phyloP scores from a whole-genome alignment of 1,140 invertebrate genomes.

The Drosophila truncata region DNA sequence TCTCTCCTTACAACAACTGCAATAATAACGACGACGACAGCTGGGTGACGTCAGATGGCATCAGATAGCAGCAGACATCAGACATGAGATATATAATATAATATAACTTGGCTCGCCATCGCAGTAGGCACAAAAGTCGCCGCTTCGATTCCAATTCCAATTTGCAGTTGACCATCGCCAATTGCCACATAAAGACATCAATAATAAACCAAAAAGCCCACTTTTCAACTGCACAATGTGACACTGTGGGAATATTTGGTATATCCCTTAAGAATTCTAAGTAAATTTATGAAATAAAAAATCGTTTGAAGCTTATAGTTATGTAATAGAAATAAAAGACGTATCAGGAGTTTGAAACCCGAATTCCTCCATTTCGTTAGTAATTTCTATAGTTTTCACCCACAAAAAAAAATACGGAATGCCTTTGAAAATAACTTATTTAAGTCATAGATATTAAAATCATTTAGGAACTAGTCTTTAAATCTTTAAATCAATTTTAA shows the following conservation, averaged over 20 bases:
- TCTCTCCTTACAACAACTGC: slow-evolving; percentile 57
- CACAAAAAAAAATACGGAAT: not conserved
- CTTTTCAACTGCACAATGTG: slow-evolving; percentile 21
- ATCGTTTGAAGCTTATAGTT: too few relatives aligned
- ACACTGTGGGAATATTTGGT: slow-evolving; percentile 9
- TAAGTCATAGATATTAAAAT: not conserved
- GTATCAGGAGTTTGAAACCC: too few relatives aligned
- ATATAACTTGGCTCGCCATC: not conserved
- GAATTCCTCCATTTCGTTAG: too few relatives aligned
- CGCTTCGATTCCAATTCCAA: slow-evolving; percentile 51
- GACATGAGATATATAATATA: not conserved
- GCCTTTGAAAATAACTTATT: not conserved
- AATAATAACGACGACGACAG: slow-evolving; percentile 32
- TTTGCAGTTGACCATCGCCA: slow-evolving; percentile 73
- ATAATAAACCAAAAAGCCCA: slow-evolving; percentile 57
- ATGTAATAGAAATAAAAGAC: too few relatives aligned
- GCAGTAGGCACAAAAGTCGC: slow-evolving; percentile 29
- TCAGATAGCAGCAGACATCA: not conserved
- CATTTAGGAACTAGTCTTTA: rapidly evolving
- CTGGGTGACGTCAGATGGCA: slow-evolving; percentile 68
- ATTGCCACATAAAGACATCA: slow-evolving; percentile 76
- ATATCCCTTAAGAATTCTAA: too few relatives aligned
- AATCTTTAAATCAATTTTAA: not conserved
- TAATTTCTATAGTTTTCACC: too few relatives aligned
- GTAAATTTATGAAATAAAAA: too few relatives aligned